phyloP scores from a whole-genome alignment of 2,888 invertebrate species.

The Phasia obesa region DNA sequence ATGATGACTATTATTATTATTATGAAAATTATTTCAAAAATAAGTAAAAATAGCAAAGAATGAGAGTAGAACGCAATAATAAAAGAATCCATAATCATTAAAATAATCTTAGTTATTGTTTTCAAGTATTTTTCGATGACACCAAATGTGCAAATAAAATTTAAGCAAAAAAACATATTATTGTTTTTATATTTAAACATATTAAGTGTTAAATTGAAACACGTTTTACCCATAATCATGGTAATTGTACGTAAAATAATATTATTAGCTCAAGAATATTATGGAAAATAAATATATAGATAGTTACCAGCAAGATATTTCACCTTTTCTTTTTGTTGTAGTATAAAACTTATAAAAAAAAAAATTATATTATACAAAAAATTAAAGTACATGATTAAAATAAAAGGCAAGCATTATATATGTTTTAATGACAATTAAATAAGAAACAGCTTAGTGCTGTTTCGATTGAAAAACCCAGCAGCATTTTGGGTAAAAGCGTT shows the following conservation, averaged over 20 bases:
- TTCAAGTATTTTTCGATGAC: constrained; percentile 70
- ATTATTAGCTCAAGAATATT: constrained; percentile 37
- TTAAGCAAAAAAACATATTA: constrained; percentile 13
- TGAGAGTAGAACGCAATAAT: neutral
- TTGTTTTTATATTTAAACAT: constrained; percentile 42
- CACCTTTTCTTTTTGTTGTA: constrained; percentile 37
- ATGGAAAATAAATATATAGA: neutral
- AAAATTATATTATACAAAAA: constrained; percentile 36
- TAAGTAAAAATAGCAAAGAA: neutral
- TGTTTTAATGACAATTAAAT: neutral
- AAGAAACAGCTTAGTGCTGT: neutral
- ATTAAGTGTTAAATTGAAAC: constrained; percentile 57
- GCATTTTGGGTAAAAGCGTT: neutral
- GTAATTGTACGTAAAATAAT: constrained; percentile 57
- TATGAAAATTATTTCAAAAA: constrained; percentile 63
- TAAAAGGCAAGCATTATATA: constrained; percentile 48
- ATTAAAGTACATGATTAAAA: constrained; percentile 12
- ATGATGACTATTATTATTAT: constrained; percentile 47
- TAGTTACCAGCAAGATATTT: constrained; percentile 51
- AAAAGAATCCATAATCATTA: constrained; percentile 53
- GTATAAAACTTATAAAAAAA: neutral
- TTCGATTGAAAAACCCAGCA: neutral
- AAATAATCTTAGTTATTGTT: constrained; percentile 68
- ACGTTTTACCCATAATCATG: constrained; percentile 61
- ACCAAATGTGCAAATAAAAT: constrained; percentile 65